These are phyloP conservation scores for Amniataba percoides DNA, from an alignment of 2,797 vertebrate species.

Conservation along the genomic window DNA sequence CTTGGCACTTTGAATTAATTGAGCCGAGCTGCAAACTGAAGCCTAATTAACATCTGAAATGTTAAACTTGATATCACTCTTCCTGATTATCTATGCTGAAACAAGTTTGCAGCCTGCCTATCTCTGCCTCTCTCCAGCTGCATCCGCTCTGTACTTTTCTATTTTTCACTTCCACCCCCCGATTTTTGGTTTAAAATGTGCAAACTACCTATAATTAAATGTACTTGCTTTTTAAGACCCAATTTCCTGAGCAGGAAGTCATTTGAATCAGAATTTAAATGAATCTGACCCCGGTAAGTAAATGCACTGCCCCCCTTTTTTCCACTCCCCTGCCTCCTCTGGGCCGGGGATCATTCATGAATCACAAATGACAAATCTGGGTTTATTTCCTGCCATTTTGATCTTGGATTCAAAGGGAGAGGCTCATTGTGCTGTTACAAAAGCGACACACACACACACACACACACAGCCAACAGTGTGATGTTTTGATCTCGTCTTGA, in stretches of 20 bases:
- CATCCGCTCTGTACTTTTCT: slow-evolving; percentile 51
- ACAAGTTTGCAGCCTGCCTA: slow-evolving; percentile 46
- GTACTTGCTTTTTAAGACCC: slow-evolving; percentile 67
- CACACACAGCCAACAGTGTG: slow-evolving; percentile 42
- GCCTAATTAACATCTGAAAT: slow-evolving; percentile 76
- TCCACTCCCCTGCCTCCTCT: slow-evolving; percentile 39
- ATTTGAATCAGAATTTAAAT: slow-evolving; percentile 72
- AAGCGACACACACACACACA: slow-evolving; percentile 32
- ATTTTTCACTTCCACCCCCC: slow-evolving; percentile 32
- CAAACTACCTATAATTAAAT: slow-evolving; percentile 73
- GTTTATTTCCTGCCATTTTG: slow-evolving; percentile 70
- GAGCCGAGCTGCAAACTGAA: slow-evolving; percentile 61
- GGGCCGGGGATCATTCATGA: slow-evolving; percentile 60
- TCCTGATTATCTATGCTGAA: slow-evolving; percentile 36
- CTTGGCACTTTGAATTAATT: slow-evolving; percentile 67
- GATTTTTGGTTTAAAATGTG: slow-evolving; percentile 55
- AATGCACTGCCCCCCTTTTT: slow-evolving; percentile 43
- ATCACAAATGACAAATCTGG: slow-evolving; percentile 69
- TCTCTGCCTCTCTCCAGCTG: slow-evolving; percentile 58
- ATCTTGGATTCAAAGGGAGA: slow-evolving; percentile 55
- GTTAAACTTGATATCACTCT: slow-evolving; percentile 62
- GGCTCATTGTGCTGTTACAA: slow-evolving; percentile 44
- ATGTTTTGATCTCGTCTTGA: slow-evolving; percentile 65
- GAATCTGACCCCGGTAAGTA: slow-evolving; percentile 71
- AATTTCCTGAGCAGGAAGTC: slow-evolving; percentile 73